A percentile compares a stretch with the other conserved stretches of the same genome.
Evolutionary conservation across 2,797 vertebrate species (phyloP).

Genomic region (Sebastes steindachneri): DNA sequence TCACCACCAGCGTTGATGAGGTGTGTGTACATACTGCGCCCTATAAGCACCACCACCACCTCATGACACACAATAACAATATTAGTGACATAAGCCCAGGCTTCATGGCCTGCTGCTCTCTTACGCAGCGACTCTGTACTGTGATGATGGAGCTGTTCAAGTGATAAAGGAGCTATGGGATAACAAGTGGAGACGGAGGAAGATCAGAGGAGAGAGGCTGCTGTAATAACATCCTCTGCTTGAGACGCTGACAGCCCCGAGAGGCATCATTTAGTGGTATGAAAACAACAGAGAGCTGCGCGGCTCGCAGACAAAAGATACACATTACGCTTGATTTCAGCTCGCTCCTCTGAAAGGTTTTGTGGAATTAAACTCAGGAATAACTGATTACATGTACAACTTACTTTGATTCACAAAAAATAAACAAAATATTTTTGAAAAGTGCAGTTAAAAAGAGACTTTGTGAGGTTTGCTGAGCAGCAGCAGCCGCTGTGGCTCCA

Average conservation of each 20-base stretch:
- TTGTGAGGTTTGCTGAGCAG: neutral
- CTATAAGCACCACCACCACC: neutral
- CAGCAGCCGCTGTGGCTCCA: neutral
- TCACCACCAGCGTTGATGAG: constrained; percentile 4
- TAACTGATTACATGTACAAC: neutral
- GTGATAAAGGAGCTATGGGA: constrained; percentile 54
- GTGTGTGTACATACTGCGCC: neutral
- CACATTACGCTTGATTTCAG: constrained; percentile 32
- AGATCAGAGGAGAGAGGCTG: constrained; percentile 59
- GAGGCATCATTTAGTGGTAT: constrained; percentile 69
- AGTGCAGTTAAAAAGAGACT: neutral
- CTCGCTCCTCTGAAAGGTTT: constrained; percentile 9
- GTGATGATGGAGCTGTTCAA: constrained; percentile 43
- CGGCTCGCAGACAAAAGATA: constrained; percentile 29
- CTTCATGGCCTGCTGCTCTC: constrained; percentile 18
- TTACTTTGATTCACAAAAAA: neutral
- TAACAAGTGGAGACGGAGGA: constrained; percentile 58
- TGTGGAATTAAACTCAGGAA: constrained; percentile 7
- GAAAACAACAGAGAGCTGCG: constrained; percentile 53
- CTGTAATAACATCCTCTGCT: constrained; percentile 55
- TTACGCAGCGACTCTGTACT: constrained; percentile 2
- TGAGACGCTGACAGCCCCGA: constrained; percentile 54
- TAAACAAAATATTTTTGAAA: neutral
- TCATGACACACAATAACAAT: constrained; percentile 3
- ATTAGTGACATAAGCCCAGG: neutral